Evolutionary conservation across 2,888 invertebrate genomes (phyloP).

Genomic region (Drosophila paucipuncta): DNA sequence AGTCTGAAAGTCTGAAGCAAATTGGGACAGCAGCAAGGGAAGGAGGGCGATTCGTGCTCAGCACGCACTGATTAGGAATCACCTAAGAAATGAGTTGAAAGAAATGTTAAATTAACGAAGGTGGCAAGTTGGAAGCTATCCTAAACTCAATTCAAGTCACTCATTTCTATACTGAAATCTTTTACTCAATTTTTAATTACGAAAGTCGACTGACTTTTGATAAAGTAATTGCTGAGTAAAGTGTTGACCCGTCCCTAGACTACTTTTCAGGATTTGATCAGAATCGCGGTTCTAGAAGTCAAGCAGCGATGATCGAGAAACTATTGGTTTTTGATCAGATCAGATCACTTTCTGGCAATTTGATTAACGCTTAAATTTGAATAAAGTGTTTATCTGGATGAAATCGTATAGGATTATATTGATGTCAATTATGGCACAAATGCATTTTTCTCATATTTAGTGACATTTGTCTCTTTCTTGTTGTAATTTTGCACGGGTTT

Average conservation of each 20-base stretch:
- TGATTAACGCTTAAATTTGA: too few species aligned
- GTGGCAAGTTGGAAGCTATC: not conserved
- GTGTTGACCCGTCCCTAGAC: not conserved
- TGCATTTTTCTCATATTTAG: not conserved
- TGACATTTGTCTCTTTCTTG: not conserved
- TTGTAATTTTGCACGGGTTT: not conserved
- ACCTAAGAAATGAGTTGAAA: not conserved
- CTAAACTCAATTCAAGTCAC: not conserved
- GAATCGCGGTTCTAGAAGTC: not conserved
- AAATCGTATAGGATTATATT: fast-evolving
- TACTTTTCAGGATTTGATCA: not conserved
- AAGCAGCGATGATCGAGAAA: not conserved
- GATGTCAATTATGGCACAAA: not conserved
- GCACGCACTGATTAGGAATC: not conserved
- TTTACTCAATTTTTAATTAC: too few species aligned
- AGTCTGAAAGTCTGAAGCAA: not conserved
- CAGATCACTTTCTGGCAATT: not conserved
- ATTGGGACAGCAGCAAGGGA: not conserved
- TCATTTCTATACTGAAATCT: not conserved
- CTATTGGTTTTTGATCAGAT: not conserved
- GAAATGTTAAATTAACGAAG: not conserved
- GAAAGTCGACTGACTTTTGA: not conserved
- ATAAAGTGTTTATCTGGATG: not conserved
- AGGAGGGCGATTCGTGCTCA: not conserved
- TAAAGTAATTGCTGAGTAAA: too few species aligned